Evolutionary conservation across 2,113 vertebrate genomes (phyloP).

Genomic region (Nansenia antarctica): DNA sequence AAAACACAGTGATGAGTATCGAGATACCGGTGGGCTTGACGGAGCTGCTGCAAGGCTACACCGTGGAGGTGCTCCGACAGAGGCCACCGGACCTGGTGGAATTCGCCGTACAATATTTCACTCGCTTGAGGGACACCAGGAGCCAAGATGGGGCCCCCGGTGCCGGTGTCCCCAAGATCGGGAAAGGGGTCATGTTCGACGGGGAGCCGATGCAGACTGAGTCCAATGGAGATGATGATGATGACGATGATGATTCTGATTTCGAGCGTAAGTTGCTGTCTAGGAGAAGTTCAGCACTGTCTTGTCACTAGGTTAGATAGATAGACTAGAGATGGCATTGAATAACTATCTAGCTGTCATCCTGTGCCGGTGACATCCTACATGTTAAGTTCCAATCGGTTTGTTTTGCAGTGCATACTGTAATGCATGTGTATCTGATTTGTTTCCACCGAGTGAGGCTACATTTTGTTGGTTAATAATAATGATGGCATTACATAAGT

Average conservation of each 20-base stretch:
- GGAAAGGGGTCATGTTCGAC: conserved; percentile 78
- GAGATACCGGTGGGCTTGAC: conserved; percentile 95
- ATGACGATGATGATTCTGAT: conserved; percentile 86
- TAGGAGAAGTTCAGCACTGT: neutral
- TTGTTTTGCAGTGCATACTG: no score
- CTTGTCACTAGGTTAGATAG: neutral
- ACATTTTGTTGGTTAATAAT: neutral
- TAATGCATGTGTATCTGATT: neutral
- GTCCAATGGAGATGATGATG: conserved; percentile 85
- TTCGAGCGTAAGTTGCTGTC: conserved; percentile 85
- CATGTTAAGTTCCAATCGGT: no score
- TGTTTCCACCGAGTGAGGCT: neutral
- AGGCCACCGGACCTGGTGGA: conserved; percentile 90
- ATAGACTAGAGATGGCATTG: neutral
- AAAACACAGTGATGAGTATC: conserved; percentile 86
- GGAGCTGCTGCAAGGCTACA: conserved; percentile 96
- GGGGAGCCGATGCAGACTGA: conserved; percentile 86
- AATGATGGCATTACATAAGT: neutral
- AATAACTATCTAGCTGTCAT: neutral
- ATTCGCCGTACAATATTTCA: conserved; percentile 96
- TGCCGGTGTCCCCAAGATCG: conserved; percentile 56
- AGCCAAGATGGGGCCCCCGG: conserved; percentile 74
- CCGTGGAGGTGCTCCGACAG: conserved; percentile 93
- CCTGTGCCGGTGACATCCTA: neutral
- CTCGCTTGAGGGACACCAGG: conserved; percentile 83